Evolutionary conservation across 2,888 invertebrate genomes (phyloP), one percentile per base, ranked within the genome.

Genomic region (Ypsolopha sequella): DNA sequence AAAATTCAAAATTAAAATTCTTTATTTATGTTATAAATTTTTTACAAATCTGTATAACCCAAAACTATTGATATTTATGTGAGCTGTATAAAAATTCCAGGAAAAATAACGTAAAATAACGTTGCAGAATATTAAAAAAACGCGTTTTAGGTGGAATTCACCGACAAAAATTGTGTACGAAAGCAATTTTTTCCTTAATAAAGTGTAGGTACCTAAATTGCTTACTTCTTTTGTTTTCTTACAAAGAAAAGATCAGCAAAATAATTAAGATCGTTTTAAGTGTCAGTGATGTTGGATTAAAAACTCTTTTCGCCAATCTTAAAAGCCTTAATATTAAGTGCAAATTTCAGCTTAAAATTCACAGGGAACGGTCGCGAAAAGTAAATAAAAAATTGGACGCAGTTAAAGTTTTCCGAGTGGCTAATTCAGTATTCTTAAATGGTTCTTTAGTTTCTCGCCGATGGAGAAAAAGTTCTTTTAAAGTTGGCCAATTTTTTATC

Each of bases 401-500:
- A 24, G 53, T 46, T 46, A 36, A 54, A 55, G 53, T 55, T 52
- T 50, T 53, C 39, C 50, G 41, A 54, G 56, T 49, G 52, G 52
- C 53, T 54, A 50, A 55, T 58, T 55, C 54, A 54, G 52, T 43
- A 56, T 57, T 58, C 58, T 52, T 52, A 43, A 43, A 43, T 9
- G 13, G 13, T 13, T 43, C 24, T 24, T 43, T 3, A 43, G 43
- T 43, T 13, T 13, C 14, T 13, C 8, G 24, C 14, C 43, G 43
- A 11, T 14, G 13, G 24, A 43, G 43, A 6, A 24, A 43, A 43
- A 24, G 13, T 14, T 13, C 24, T 43, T 24, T 24, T 24, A 24
- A 24, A 24, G 24, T 24, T 24, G 24, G 24, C 24, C 24, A 24
- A 43, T 6, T 43, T n/a, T 43, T 43, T 24, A 7, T 43, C 11